Base-by-base conservation (phyloP, 2,113 vertebrate species). In the Anguilla japonica region DNA sequence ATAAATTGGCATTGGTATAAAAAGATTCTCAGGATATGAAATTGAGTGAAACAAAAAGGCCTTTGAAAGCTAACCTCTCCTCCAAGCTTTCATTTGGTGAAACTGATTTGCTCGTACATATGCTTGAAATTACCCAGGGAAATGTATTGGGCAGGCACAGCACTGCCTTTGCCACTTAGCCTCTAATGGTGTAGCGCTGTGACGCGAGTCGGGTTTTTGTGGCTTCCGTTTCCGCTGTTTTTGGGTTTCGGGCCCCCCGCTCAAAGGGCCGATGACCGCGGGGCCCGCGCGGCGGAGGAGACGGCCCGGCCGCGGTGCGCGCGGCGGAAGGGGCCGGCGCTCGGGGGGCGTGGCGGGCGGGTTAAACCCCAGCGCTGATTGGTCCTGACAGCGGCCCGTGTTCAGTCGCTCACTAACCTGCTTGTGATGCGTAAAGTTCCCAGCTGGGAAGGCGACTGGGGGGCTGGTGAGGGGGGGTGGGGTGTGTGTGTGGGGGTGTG, bases 181-280 rank as follows among this genome's bases (percentile, higher is more conserved):
- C 92, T 83, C 88, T 87, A 56, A 78, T 92, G 90, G 90, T 90
- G 67, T 84, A 91, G 94, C 93, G 91, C 92, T 93, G 53, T 93
- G 94, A 92, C 93, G 91, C 91, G 89, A 90, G 89, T 94, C 91
- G 91, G 94, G 90, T 88, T 89, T 89, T 88, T 87, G 91, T 89
- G 88, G 90, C 90, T 91, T 91, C 22, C n/a, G 7, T 88, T 90
- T 40, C 26, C 8, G 4, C 8, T 11, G 16, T 83, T n/a, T 56
- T 78, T 26, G 41, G 13, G 3, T 83, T 80, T 80, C 40, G 15
- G 13, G 2, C 43, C 41, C 26, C 41, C 26, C 63, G 41, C 20
- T 39, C 40, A 67, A 41, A 67, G 15, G 20, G 5, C 18, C 60
- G 18, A 14, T 29, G 39, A 57, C 43, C n/a, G 43, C 81, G 56